Evolutionary conservation across 2,888 invertebrate genomes (phyloP).

Genomic region (Xiphydria camelus): DNA sequence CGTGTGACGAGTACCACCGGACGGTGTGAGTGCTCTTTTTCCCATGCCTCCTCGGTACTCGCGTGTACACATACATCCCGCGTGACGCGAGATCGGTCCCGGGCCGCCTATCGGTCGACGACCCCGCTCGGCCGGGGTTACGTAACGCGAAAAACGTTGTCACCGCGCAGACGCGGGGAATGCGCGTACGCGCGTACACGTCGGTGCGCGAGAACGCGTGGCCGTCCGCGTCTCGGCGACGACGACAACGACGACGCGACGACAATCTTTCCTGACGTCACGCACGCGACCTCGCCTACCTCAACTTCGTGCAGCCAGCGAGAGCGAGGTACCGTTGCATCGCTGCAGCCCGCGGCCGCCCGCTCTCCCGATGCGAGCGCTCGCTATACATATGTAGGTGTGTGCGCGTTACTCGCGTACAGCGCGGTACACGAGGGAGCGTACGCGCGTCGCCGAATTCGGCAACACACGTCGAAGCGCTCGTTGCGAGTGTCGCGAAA

Average conservation of each 20-base stretch:
- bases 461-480: too few relatives aligned
- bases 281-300: conserved; percentile 55
- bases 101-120: conserved; percentile 46
- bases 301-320: conserved; percentile 47
- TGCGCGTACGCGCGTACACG: conserved; percentile 20
- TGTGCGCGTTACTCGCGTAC: too few relatives aligned
- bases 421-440: too few relatives aligned
- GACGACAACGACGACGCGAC: conserved; percentile 19
- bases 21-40: neutral
- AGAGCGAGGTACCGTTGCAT: conserved; percentile 41
- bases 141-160: conserved; percentile 30
- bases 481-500: too few relatives aligned
- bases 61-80: too few relatives aligned
- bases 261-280: conserved; percentile 41
- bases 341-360: conserved; percentile 2
- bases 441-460: neutral
- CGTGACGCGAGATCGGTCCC: too few relatives aligned
- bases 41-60: conserved; percentile 19
- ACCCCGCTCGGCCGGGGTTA: conserved; percentile 37
- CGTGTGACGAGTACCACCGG: neutral
- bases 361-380: neutral
- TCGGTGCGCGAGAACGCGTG: neutral
- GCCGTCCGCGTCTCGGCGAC: neutral
- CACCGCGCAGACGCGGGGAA: conserved; percentile 20
- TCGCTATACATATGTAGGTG: too few relatives aligned